Evolutionary conservation across 1,140 invertebrate species (phyloP).

Genomic region (Bombus pascuorum): DNA sequence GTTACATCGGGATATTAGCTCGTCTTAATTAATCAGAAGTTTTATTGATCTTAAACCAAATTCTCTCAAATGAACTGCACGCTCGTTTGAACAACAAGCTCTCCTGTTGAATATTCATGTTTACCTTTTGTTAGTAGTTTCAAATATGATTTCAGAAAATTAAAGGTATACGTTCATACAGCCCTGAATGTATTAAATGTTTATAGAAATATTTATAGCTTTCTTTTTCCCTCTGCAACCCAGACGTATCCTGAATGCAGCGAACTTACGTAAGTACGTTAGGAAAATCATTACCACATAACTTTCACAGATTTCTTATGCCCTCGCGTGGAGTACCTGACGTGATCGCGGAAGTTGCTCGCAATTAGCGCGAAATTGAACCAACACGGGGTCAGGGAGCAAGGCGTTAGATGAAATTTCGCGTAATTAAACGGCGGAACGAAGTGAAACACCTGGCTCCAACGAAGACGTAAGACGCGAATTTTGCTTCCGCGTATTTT

Average conservation of each 20-base stretch:
- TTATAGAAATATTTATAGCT: no score
- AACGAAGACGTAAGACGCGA: constrained; percentile 10
- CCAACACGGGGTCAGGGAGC: neutral
- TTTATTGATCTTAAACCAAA: neutral
- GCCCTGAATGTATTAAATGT: no score
- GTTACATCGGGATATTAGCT: neutral
- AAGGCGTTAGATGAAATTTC: constrained; percentile 7
- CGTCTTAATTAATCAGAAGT: neutral
- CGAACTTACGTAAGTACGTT: no score
- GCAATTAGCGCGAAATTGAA: constrained; percentile 13
- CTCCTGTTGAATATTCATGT: neutral
- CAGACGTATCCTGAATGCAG: no score
- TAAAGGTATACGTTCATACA: no score
- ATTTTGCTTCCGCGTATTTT: neutral
- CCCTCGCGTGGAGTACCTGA: neutral
- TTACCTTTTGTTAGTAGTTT: neutral
- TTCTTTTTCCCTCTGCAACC: no score
- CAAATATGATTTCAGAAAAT: no score
- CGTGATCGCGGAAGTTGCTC: neutral
- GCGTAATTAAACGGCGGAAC: constrained; percentile 21
- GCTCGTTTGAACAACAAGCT: neutral
- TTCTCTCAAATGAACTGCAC: neutral
- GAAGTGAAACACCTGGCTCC: constrained; percentile 20
- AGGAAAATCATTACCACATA: neutral
- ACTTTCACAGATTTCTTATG: neutral